Conservation (phyloP, 2,113 vertebrate genomes). For the Sinocyclocheilus anshuiensis region DNA sequence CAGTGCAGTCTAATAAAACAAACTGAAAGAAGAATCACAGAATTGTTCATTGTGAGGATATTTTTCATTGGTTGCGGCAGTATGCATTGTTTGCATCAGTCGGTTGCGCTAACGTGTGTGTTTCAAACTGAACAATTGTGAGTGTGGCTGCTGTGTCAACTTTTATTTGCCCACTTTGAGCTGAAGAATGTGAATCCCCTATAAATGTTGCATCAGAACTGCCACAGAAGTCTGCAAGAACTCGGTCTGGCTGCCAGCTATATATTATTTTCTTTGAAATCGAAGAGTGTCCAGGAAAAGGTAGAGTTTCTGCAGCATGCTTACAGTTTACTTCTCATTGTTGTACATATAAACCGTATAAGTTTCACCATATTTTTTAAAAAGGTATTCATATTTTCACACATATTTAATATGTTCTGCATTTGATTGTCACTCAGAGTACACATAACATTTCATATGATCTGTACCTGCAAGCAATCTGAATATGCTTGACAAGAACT, state of each 20-base stretch:
- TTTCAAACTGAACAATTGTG: slow-evolving; percentile 36
- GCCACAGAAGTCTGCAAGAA: slow-evolving; percentile 45
- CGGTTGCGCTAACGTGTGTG: slow-evolving; percentile 63
- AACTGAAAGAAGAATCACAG: neutral
- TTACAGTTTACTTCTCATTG: neutral
- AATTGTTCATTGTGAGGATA: slow-evolving; percentile 27
- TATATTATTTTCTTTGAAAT: slow-evolving; percentile 51
- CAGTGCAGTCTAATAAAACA: slow-evolving; percentile 14
- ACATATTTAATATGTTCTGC: neutral
- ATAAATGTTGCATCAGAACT: slow-evolving; percentile 43
- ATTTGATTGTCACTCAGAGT: neutral
- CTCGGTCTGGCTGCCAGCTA: slow-evolving; percentile 14
- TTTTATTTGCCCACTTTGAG: slow-evolving; percentile 54
- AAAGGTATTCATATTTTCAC: neutral
- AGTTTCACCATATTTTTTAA: neutral
- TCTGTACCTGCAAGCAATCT: no score
- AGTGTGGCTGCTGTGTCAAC: slow-evolving; percentile 62
- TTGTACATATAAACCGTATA: neutral
- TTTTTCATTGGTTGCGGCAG: slow-evolving; percentile 47
- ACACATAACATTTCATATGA: no score
- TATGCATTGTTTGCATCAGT: slow-evolving; percentile 51
- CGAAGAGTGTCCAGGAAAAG: slow-evolving; percentile 29
- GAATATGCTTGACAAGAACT: neutral
- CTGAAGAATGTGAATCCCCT: slow-evolving; percentile 50
- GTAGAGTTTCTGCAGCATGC: neutral